phyloP scores from a whole-genome alignment of 2,797 vertebrate genomes.

The Esox masquinongy region DNA sequence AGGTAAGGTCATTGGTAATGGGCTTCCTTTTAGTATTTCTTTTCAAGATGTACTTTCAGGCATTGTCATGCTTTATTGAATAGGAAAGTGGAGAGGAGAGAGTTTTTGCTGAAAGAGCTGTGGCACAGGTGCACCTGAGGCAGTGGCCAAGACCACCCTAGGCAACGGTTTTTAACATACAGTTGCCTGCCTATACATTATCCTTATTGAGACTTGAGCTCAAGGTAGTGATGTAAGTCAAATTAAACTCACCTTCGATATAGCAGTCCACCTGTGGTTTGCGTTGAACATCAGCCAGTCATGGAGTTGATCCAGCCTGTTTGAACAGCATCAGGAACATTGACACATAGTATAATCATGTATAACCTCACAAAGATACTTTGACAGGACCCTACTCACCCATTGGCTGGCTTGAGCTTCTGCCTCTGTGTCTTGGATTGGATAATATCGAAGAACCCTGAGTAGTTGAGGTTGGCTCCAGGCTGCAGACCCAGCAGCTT shows the following conservation, averaged over 20 bases:
- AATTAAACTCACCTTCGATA: constrained; percentile 42
- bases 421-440: constrained; percentile 34
- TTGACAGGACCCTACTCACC: constrained; percentile 42
- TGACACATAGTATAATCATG: not conserved
- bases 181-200: not conserved
- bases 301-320: constrained; percentile 44
- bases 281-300: constrained; percentile 36
- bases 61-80: no score
- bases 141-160: no score
- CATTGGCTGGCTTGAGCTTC: constrained; percentile 16
- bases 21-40: not conserved
- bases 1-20: not conserved
- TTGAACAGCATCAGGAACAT: not conserved
- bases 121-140: no score
- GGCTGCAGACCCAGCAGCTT: constrained; percentile 67
- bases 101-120: no score
- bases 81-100: no score
- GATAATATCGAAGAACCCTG: constrained; percentile 68
- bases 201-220: not conserved
- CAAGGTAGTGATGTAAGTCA: not conserved
- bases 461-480: constrained; percentile 61
- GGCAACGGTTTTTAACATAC: not conserved
- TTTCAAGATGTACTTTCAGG: no score
- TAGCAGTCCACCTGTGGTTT: constrained; percentile 35
- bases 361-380: not conserved